Evolutionary conservation across 1,140 invertebrate genomes (phyloP).

Genomic region (Heliothis virescens): DNA sequence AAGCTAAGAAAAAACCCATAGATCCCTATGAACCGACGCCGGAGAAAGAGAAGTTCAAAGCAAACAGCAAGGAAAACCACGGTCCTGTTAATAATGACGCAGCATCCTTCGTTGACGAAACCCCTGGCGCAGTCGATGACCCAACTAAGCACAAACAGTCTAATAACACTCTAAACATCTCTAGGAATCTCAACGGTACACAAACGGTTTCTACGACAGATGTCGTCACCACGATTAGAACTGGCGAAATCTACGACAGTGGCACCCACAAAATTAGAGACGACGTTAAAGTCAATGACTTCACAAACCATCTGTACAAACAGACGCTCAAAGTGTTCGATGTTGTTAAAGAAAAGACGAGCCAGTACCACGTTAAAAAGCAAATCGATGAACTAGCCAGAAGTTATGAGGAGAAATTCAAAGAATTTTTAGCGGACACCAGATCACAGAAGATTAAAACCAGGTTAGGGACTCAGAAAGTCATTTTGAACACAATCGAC

Average conservation of each 20-base stretch:
- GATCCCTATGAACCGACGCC: not conserved
- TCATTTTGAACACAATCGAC: constrained; percentile 64
- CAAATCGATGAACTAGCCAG: constrained; percentile 49
- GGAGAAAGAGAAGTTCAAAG: not conserved
- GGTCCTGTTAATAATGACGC: no score
- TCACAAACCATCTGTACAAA: constrained; percentile 56
- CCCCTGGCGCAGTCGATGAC: not conserved
- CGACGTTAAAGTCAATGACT: constrained; percentile 54
- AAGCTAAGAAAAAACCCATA: not conserved
- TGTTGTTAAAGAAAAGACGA: constrained; percentile 51
- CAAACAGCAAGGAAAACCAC: no score
- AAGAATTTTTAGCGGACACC: constrained; percentile 54
- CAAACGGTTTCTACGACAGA: not conserved
- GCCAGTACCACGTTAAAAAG: constrained; percentile 42
- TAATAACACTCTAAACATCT: not conserved
- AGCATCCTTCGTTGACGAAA: no score
- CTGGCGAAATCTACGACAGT: constrained; percentile 5
- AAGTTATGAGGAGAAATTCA: constrained; percentile 60
- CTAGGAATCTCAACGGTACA: not conserved
- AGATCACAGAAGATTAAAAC: constrained; percentile 62
- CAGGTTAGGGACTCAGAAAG: constrained; percentile 58
- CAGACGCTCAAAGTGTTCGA: constrained; percentile 61
- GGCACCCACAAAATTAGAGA: constrained; percentile 50
- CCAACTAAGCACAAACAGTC: fast-evolving
- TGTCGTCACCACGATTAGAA: not conserved